Percentiles rank a stretch among this genome's conserved stretches.
Conservation (phyloP, 2,888 invertebrate species). For the Parnassius mnemosyne region DNA sequence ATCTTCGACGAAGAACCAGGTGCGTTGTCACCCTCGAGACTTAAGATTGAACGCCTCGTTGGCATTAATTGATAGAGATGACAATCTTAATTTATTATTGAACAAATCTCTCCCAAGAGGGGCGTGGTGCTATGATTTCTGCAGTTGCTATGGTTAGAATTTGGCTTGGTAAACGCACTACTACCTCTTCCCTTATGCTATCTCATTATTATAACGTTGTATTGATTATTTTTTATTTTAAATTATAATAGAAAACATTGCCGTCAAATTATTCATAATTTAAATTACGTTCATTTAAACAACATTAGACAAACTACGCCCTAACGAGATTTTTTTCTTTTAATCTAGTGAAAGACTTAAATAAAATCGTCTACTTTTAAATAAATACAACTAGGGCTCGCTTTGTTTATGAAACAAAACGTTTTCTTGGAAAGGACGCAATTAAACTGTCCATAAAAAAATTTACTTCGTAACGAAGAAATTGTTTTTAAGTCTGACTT, state of each 20-base stretch:
- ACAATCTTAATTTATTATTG: not conserved
- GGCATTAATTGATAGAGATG: too few species aligned
- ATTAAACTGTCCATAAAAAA: slow-evolving; percentile 16
- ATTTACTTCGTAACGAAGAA: slow-evolving; percentile 4
- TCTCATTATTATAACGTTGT: too few species aligned
- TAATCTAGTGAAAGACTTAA: not conserved
- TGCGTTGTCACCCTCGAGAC: too few species aligned
- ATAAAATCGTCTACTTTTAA: slow-evolving; percentile 4
- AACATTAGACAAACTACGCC: not conserved
- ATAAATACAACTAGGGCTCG: slow-evolving; percentile 1
- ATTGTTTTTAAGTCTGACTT: slow-evolving; percentile 16
- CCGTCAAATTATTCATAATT: not conserved
- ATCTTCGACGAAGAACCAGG: too few species aligned
- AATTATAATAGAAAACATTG: too few species aligned
- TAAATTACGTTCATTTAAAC: not conserved
- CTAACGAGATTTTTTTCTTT: not conserved
- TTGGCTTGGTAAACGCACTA: too few species aligned
- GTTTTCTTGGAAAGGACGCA: slow-evolving; percentile 7
- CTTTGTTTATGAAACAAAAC: slow-evolving; percentile 7
- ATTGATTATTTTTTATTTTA: too few species aligned
- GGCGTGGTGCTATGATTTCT: too few species aligned
- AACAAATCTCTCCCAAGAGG: not conserved
- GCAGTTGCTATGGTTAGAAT: too few species aligned
- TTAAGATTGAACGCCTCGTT: too few species aligned
- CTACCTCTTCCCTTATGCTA: too few species aligned